Conservation (phyloP, 92 coral and sea anemone genomes). For the Zoanthus gigantus region DNA sequence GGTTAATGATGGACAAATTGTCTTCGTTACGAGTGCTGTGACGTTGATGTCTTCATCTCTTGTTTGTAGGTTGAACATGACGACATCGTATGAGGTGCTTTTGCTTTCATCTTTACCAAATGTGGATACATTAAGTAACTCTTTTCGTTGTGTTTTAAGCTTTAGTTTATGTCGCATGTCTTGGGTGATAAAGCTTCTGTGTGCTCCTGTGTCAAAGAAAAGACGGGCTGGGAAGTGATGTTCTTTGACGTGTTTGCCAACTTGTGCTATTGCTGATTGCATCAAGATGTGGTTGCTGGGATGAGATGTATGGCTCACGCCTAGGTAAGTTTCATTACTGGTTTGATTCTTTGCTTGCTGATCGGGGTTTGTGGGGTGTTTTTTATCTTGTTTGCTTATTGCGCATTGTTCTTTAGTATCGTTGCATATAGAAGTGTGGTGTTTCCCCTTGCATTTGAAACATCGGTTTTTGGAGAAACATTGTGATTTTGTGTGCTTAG, state of each 20-base stretch:
- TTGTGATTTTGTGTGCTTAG: too few species aligned
- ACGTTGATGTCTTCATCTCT: neutral
- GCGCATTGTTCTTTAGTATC: too few species aligned
- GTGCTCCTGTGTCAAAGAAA: neutral
- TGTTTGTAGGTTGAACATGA: constrained; percentile 18
- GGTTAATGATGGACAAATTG: neutral
- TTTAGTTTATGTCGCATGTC: constrained; percentile 18
- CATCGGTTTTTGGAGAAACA: too few species aligned
- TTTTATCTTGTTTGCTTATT: too few species aligned
- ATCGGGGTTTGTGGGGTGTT: neutral
- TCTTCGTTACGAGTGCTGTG: neutral
- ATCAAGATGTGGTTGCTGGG: constrained; percentile 49
- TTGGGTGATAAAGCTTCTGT: constrained; percentile 25
- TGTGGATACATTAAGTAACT: constrained; percentile 23
- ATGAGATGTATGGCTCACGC: constrained; percentile 39
- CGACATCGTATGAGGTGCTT: constrained; percentile 18
- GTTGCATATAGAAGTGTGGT: constrained; percentile 35
- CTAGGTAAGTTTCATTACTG: too few species aligned
- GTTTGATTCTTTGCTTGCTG: constrained; percentile 17
- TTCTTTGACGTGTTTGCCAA: neutral
- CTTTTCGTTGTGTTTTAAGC: constrained; percentile 14
- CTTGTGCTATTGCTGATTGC: constrained; percentile 63
- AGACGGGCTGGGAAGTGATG: neutral
- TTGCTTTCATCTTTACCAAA: neutral
- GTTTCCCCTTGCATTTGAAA: neutral